phyloP scores from a whole-genome alignment of 2,113 vertebrate genomes.

The Gopherus evgoodei region DNA sequence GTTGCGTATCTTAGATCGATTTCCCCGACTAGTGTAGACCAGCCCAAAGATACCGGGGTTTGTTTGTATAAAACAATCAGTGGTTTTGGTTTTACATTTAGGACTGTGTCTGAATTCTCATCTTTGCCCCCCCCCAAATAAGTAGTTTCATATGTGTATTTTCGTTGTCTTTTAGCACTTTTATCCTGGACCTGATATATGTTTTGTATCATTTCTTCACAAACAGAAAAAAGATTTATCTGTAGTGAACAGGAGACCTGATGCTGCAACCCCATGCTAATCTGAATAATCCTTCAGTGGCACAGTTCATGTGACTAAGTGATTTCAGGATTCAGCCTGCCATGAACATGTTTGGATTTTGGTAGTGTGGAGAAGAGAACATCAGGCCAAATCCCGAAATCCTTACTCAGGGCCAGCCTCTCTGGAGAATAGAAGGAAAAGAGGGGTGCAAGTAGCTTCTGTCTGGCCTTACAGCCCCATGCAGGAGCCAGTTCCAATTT shows the following conservation, averaged over 20 bases:
- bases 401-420: background rate
- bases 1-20: too few species aligned
- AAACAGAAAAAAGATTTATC: background rate
- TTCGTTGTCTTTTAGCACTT: background rate
- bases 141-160: fast-evolving
- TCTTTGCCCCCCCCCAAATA: fast-evolving
- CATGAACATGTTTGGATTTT: fast-evolving
- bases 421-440: background rate
- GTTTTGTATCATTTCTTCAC: background rate
- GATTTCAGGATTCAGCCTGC: background rate
- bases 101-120: background rate
- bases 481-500: background rate
- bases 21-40: too few species aligned
- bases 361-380: background rate
- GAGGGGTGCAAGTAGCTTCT: fast-evolving
- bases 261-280: fast-evolving
- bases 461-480: background rate
- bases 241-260: background rate
- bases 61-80: background rate
- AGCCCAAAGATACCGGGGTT: background rate
- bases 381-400: background rate
- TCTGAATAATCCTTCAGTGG: background rate
- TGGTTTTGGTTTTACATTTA: background rate
- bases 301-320: background rate
- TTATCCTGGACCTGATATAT: background rate